Evolutionary conservation across 2,113 vertebrate genomes (phyloP), one percentile per base, ranked within the genome.

Genomic region (Caloenas nicobarica): DNA sequence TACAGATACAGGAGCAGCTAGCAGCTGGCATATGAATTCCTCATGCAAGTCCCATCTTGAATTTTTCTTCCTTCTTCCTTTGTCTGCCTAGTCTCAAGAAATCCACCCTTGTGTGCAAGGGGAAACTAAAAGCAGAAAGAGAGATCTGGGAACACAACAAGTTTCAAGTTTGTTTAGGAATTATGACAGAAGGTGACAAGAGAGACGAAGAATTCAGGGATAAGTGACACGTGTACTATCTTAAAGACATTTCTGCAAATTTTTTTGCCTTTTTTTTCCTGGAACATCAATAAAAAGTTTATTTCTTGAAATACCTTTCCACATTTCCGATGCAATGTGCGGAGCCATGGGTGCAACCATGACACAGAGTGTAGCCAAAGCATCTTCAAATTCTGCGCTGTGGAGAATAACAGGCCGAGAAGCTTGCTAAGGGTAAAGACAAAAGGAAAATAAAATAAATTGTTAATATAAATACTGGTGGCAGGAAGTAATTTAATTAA

Each of bases 341-440:
- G 99, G 99, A 62, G 98, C 99, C 98, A 99, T 98, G 8, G 99
- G 99, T 14, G 99, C 98, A 4, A 98, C 91, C 99, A 99, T 99
- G 94, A 99, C 83, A 76, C 98, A 96, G 82, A 99, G 98, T 3
- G 97, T 93, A 44, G 98, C 98, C 81, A 99, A 97, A 13, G 98
- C 98, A 58, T 99, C 99, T 97, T 99, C 99, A 95, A 98, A 99
- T 97, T 99, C 99, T 36, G 81, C 46, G 40, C 99, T 99, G 97
- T 99, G 99, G 33, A 98, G 98, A 54, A 98, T 51, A 46, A 99
- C 95, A 51, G 87, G 94, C 44, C n/a, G 85, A 21, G 98, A 95
- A 13, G 98, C 98, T 97, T 98, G 98, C 99, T 99, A 87, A 79
- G 28, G 0, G 7, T 61, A 93, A 95, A 78, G 84, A 38, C 15